Evolutionary conservation across 1,140 invertebrate genomes (phyloP).

Genomic region (Polypedilum vanderplanki): DNA sequence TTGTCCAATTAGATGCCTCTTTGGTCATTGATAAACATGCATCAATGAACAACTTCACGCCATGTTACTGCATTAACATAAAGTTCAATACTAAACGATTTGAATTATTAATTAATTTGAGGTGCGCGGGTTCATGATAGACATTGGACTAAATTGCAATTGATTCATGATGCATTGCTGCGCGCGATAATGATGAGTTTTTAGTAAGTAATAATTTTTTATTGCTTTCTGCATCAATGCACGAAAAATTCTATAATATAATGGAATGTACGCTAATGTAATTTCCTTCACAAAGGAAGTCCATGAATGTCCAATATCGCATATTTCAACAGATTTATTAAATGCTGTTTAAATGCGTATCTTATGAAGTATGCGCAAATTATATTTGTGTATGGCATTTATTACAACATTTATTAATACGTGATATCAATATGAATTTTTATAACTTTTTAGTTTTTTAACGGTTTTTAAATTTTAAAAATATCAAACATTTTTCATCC

Average conservation of each 20-base stretch:
- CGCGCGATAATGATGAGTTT: background rate
- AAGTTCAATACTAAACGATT: background rate
- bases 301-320: background rate
- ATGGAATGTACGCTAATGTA: background rate
- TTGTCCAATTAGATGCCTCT: background rate
- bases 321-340: background rate
- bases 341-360: too few species aligned
- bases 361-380: too few species aligned
- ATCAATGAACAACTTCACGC: background rate
- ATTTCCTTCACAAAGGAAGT: constrained; percentile 1
- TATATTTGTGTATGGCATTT: too few species aligned
- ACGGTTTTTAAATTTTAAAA: too few species aligned
- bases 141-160: background rate
- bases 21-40: constrained; percentile 11
- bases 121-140: background rate
- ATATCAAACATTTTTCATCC: too few species aligned
- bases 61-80: background rate
- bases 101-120: background rate
- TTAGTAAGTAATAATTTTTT: background rate
- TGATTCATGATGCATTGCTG: background rate
- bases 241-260: background rate
- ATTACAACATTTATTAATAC: too few species aligned
- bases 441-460: too few species aligned
- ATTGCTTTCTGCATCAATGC: background rate
- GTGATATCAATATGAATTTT: too few species aligned